Evolutionary conservation across 1,140 invertebrate genomes (phyloP).

Genomic region (Bombus superbus): DNA sequence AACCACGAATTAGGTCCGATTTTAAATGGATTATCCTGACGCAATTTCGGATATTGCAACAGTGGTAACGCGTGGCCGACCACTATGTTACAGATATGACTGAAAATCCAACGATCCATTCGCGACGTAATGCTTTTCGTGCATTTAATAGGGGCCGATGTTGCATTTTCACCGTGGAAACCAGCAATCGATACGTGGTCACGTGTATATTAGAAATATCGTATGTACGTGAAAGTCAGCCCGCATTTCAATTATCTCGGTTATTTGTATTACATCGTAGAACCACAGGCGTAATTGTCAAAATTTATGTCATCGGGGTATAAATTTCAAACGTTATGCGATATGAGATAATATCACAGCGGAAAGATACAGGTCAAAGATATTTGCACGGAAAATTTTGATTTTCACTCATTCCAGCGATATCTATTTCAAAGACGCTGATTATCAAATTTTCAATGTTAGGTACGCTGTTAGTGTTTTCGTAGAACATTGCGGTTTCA

Average conservation of each 20-base stretch:
- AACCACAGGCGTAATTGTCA: not conserved
- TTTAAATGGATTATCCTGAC: not conserved
- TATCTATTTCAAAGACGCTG: too few species aligned
- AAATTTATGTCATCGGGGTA: not conserved
- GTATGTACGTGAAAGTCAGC: not conserved
- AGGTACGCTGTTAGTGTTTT: too few species aligned
- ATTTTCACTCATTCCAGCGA: too few species aligned
- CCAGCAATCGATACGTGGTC: not conserved
- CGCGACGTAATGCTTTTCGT: not conserved
- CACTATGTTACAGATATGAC: slow-evolving; percentile 5
- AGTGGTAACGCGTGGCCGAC: not conserved
- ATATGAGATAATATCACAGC: not conserved
- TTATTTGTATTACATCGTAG: not conserved
- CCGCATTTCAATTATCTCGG: not conserved
- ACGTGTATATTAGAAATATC: not conserved
- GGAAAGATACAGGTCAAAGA: not conserved
- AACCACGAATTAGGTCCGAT: not conserved
- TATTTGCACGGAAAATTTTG: too few species aligned
- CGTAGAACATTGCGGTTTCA: too few species aligned
- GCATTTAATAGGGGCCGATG: not conserved
- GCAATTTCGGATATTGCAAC: not conserved
- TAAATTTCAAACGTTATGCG: not conserved
- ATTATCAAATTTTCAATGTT: too few species aligned
- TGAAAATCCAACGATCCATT: not conserved
- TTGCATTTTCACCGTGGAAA: not conserved